Base-by-base conservation (phyloP, 2,797 vertebrate species). In the Bryconaethiops microstoma region DNA sequence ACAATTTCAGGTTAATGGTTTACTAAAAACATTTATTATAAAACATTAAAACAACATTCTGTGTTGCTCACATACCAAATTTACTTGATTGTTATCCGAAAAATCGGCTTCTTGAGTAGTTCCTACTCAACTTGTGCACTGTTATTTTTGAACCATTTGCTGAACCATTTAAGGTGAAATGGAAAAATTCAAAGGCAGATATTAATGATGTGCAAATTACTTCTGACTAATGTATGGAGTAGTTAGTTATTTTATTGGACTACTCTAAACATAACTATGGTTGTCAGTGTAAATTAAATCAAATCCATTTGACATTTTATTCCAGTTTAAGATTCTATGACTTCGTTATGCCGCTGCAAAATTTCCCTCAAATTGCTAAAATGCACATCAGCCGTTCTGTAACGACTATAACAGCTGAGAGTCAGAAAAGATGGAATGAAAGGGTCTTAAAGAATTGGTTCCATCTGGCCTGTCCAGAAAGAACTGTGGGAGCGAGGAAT, bases 381-480 rank as follows among this genome's bases (percentile, higher is more conserved):
- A 77, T 85, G 80, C 86, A 92, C 88, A 89, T 82, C n/a, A 87
- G 82, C 83, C 65, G 23, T 81, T 64, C 74, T 76, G 17, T 83
- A 88, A 80, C 74, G 87, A 89, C 81, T 72, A 71, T 89, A 86
- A 91, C 86, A 86, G 82, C 88, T 93, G 84, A 82, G 76, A 87
- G 86, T 85, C 79, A 88, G 81, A 80, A 79, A 81, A 90, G 74
- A 79, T 80, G 82, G 88, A 88, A 88, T 69, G 74, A 90, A 90
- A 84, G 74, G 74, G 75, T 54, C 83, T 89, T 77, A 78, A 88
- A 83, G 85, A 92, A 91, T 89, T 87, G 88, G 84, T 92, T 93
- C 92, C 90, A 91, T 93, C 87, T 89, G 87, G 88, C 77, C 73
- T 55, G 48, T 87, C 78, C 69, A 85, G 85, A 79, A 57, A 77